Percentiles rank a stretch among this genome's conserved stretches.
These are phyloP conservation scores for Mythimna ferrago DNA, from an alignment of 2,888 invertebrate genomes.

Conservation along the genomic window DNA sequence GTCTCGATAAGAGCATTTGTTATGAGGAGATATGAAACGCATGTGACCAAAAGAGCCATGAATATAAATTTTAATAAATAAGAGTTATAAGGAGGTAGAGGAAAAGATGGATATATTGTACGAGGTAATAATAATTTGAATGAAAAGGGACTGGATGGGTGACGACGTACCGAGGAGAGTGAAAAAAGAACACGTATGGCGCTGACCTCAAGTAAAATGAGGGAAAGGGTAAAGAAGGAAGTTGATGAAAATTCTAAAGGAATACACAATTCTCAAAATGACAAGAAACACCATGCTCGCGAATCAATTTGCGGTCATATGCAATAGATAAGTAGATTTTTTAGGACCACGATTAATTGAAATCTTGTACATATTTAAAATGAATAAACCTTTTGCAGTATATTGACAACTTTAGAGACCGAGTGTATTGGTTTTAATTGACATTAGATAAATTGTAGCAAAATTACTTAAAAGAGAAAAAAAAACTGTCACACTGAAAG, in stretches of 20 bases:
- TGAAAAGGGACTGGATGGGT: neutral
- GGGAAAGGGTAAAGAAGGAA: neutral
- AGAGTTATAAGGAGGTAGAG: neutral
- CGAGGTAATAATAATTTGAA: neutral
- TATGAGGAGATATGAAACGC: neutral
- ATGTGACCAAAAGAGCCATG: neutral
- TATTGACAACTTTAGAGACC: constrained; percentile 21
- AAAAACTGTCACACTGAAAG: constrained; percentile 72
- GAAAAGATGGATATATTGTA: neutral
- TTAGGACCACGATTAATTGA: constrained; percentile 1
- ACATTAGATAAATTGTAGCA: constrained; percentile 55
- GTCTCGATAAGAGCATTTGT: neutral
- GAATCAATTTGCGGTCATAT: constrained; percentile 27
- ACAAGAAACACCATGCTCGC: constrained; percentile 63
- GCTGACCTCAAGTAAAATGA: neutral
- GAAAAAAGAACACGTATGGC: neutral
- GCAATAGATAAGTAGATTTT: neutral
- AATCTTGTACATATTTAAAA: constrained; percentile 4
- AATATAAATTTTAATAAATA: neutral
- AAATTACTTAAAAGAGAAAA: constrained; percentile 48
- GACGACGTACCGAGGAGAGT: neutral
- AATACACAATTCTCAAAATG: constrained; percentile 49
- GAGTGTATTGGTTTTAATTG: constrained; percentile 44
- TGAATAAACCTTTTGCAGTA: neutral
- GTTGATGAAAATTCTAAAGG: constrained; percentile 34